Base-by-base conservation (phyloP, 2,113 vertebrate genomes). In the Mustela nigripes region DNA sequence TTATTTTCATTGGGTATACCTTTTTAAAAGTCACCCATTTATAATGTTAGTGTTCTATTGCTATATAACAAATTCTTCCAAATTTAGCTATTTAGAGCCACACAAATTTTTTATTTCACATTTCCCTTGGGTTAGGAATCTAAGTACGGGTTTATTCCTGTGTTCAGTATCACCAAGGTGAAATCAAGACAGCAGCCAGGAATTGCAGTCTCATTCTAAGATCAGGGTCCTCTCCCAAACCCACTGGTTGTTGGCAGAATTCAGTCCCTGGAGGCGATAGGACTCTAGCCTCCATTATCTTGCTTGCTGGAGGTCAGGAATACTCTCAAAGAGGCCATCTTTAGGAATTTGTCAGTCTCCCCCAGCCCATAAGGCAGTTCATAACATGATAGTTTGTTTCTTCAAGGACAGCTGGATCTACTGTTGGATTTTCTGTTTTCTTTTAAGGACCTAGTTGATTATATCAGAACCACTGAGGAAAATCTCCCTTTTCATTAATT, bases 401-500 rank as follows among this genome's bases (percentile, higher is more conserved):
- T 65, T 91, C 71, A 85, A 76, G 36, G 50, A 48, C 82, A 82
- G 11, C 24, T 60, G 3, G 31, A 82, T 60, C 56, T 60, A 69
- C 36, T 92, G 15, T 28, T 65, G 67, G 24, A 76, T 71, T 85
- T 7, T 84, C 36, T 39, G 45, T 33, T 48, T 53, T n/a, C 42
- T 84, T 73, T 87, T 36, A 91, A 74, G 74, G 58, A 21, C 18
- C 80, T 28, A 56, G 19, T 5, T 92, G 50, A 88, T 94, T 69
- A 28, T 48, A 83, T 92, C 58, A 67, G 67, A 39, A 33, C 79
- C 24, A 39, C 33, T 82, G 5, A 76, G 58, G 2, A 73, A 78
- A 85, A 58, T 50, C 14, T 92, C 45, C 67, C 15, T 76, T 87
- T 88, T 76, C 33, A 84, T 65, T 71, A 92, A 79, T 56, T 94